Base-by-base conservation (phyloP, 2,113 vertebrate genomes). In the Plectropomus leopardus region DNA sequence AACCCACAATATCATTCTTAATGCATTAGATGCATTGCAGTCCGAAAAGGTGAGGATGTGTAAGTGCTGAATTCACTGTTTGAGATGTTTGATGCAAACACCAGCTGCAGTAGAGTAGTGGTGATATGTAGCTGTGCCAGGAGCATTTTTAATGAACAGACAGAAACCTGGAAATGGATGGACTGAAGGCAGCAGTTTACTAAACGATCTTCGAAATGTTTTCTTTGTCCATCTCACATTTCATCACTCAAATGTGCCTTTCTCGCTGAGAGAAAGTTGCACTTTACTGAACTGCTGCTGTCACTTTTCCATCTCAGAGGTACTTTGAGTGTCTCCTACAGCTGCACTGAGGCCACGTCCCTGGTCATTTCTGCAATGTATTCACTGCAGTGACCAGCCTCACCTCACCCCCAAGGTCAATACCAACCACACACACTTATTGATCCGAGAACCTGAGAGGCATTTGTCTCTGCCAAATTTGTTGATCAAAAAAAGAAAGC, bases 401-500 rank as follows among this genome's bases (percentile, higher is more conserved):
- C 45, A 19, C 51, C 34, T 63, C 23, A 53, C 23, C 30, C 23
- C n/a, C 61, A 84, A 89, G 84, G 80, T 88, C 82, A 78, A 24
- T 11, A 26, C 50, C 44, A 47, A 65, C 40, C 10, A 4, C 19
- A 40, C 69, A 21, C 0, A 11, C 61, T 19, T 74, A 90, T 92
- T 64, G 86, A 89, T 91, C 72, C 40, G 42, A 40, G 32, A 88
- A 72, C 40, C 71, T 61, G 42, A 80, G 75, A 75, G 57, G 44
- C 71, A 23, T 76, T 82, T 66, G 55, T 83, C 80, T 84, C 68
- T 64, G 73, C 47, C 65, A 67, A 50, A 82, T 76, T 36, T 75
- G n/a, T 47, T 45, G 19, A 69, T 67, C 17, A 15, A 54, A 64
- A 15, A 54, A 64, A 44, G 19, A 54, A n/a, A 47, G 5, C 4